phyloP scores from a whole-genome alignment of 37 sponge, comb jelly and placozoan species.

The Spongilla lacustris region DNA sequence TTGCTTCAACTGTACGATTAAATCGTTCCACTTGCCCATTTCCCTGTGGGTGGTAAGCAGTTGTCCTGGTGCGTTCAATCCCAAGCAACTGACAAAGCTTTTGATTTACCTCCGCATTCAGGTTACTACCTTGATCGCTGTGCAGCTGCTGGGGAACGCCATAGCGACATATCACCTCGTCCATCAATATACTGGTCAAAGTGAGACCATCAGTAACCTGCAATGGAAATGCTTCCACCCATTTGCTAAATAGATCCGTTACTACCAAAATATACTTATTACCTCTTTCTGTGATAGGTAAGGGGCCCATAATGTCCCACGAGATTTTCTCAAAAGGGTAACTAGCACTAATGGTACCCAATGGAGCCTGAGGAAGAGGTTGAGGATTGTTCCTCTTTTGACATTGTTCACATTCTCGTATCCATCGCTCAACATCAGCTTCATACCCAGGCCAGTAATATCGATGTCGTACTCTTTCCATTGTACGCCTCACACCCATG shows the following conservation, averaged over 20 bases:
- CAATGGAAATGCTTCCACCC: conserved; percentile 43
- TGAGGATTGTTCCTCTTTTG: conserved; percentile 13
- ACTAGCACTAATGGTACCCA: conserved; percentile 14
- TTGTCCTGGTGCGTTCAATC: too few species aligned
- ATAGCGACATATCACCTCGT: too few species aligned
- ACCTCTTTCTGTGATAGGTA: conserved; percentile 9
- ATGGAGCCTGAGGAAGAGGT: conserved; percentile 6
- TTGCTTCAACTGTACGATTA: too few species aligned
- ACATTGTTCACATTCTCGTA: conserved; percentile 3
- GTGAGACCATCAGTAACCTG: too few species aligned
- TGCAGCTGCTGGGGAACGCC: too few species aligned
- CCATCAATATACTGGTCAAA: too few species aligned
- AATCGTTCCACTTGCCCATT: too few species aligned
- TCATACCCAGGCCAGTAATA: conserved; percentile 32
- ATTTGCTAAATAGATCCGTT: conserved; percentile 29
- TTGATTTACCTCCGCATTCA: too few species aligned
- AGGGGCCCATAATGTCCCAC: conserved; percentile 37
- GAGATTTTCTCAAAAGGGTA: conserved; percentile 28
- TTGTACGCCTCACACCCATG: conserved; percentile 8
- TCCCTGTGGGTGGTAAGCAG: too few species aligned
- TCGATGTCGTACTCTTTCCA: conserved; percentile 11
- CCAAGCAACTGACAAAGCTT: too few species aligned
- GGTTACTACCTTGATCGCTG: too few species aligned
- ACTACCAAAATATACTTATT: conserved; percentile 23
- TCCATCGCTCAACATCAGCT: not conserved